Evolutionary conservation across 2,888 invertebrate genomes (phyloP), one percentile per base, ranked within the genome.

Genomic region (Dioctria linearis): DNA sequence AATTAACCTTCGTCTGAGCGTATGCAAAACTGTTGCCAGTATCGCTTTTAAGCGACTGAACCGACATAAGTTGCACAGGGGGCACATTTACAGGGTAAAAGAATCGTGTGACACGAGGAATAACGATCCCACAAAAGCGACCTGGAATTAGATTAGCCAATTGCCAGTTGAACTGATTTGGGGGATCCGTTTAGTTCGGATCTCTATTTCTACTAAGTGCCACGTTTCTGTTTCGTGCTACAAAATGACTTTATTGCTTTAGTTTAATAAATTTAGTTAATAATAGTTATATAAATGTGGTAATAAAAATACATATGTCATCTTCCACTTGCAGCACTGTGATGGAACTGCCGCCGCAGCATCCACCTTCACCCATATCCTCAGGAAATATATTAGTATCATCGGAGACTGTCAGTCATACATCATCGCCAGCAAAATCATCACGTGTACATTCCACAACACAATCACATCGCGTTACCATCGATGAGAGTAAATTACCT

Each of bases 331-430:
- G 83, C 76, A 84, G 85, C 81, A 82, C 84, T 11, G 79, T 84
- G 61, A 84, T 84, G 73, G 84, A 85, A 66, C 51, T 82, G 46
- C 83, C 83, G 37, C 13, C 43, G 3, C 91, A 91, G 61, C 92
- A 93, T n/a, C 87, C 94, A 84, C 94, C 94, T 80, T 94, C 94
- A 81, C 94, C 94, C 57, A 94, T 94, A 43, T 93, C 94, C 39
- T 92, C 94, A 67, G 92, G 92, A 81, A 94, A 94, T 81, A 93
- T 94, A 80, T 91, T 95, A 85, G 94, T 94, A 83, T 94, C 95
- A 43, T 94, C 95, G 61, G 93, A 93, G 88, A 94, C 94, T 84
- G 91, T 94, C 83, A 91, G 94, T 86, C 93, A 93, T 86, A 93
- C 93, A 85, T 90, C 91, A 71, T 91, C 91, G 80, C 94, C 94